These are phyloP conservation scores for Acholoe squamosa DNA, from an alignment of 2,888 invertebrate species.

Conservation along the genomic window DNA sequence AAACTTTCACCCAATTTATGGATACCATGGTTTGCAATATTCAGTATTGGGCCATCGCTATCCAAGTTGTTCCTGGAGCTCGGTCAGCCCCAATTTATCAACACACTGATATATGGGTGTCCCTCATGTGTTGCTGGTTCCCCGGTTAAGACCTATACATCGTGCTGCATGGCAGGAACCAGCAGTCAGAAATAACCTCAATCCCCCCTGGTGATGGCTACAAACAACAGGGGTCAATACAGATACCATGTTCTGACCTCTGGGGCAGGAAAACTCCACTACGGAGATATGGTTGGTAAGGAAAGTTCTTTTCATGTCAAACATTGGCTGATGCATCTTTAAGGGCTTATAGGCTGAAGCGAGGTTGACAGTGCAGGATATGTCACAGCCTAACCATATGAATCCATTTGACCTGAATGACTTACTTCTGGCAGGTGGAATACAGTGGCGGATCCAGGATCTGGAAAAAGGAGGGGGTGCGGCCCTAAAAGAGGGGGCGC, in stretches of 20 bases:
- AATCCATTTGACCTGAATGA: too few relatives aligned
- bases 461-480: too few relatives aligned
- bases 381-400: too few relatives aligned
- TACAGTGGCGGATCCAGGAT: too few relatives aligned
- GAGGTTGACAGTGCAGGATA: too few relatives aligned
- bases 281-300: neutral
- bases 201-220: neutral
- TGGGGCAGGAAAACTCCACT: neutral
- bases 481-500: too few relatives aligned
- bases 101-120: neutral
- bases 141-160: neutral
- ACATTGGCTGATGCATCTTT: neutral
- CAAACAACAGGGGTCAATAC: neutral
- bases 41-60: too few relatives aligned
- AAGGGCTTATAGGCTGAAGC: neutral
- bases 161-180: neutral
- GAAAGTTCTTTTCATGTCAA: neutral
- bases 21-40: too few relatives aligned
- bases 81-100: neutral
- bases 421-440: too few relatives aligned
- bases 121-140: constrained; percentile 41
- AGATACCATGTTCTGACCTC: neutral
- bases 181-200: constrained; percentile 21
- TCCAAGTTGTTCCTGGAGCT: neutral
- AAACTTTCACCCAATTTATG: too few relatives aligned